Evolutionary conservation across 2,888 invertebrate genomes (phyloP), one percentile per base, ranked within the genome.

Genomic region (Ellobium chinense): DNA sequence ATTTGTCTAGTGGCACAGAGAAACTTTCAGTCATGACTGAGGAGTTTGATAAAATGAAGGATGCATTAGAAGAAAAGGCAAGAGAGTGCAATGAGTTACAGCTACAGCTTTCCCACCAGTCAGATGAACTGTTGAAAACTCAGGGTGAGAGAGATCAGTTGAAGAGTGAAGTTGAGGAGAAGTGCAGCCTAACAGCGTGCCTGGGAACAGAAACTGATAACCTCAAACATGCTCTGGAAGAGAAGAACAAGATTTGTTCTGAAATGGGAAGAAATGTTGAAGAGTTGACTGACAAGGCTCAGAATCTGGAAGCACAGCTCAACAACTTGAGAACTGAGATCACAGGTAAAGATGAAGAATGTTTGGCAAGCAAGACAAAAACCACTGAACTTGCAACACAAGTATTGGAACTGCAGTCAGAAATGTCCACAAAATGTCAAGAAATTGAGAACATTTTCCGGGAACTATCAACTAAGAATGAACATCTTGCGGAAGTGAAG

Each of bases 151-250:
- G 62, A 62, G 27, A 73, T 37, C 31, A 36, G 62, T 1, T 37
- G 60, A 68, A 29, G 36, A 9, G 54, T 27, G 68, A 60, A 27
- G 12, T 14, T 27, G 9, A 54, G 36, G 24, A 34, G 24, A 18
- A 3, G 21, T 5, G 4, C 58, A 37, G 7, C 21, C 24, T 5
- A 27, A 60, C n/a, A 18, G 2, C 9, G 27, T 14, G 34, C 34
- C 60, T 62, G 21, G 54, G 14, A 65, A 39, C 37, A 24, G 54
- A 76, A 46, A 56, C 36, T 46, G 63, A 76, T 18, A 60, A 68
- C n/a, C 70, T 63, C 60, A 69, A 78, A 18, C 31, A 18, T 9
- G 27, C 60, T 24, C 58, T 79, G 1, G 37, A 56, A 24, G 18
- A 56, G 36, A 36, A 66, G 37, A 60, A 54, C n/a, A 70, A n/a